Conservation (phyloP, 1,140 invertebrate genomes). For the Zaprionus vittiger region DNA sequence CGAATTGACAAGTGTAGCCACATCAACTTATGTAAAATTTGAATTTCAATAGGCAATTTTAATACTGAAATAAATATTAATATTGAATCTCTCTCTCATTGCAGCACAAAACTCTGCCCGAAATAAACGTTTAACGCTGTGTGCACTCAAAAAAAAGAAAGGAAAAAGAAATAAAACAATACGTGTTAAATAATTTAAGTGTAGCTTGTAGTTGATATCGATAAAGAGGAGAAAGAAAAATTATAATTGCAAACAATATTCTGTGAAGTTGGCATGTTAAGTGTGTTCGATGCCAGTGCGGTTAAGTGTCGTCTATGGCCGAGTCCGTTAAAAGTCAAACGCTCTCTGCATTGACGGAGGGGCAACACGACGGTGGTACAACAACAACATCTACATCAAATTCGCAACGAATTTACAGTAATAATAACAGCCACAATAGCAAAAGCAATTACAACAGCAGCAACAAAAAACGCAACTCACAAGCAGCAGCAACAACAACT, state of each 20-base stretch:
- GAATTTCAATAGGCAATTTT: not conserved
- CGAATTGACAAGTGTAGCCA: conserved; percentile 12
- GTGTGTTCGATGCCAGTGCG: conserved; percentile 83
- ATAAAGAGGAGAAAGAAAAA: not conserved
- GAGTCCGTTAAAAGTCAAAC: conserved; percentile 84
- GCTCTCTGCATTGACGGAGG: conserved; percentile 85
- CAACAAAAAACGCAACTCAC: conserved; percentile 44
- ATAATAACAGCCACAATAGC: conserved; percentile 33
- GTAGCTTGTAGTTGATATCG: not conserved
- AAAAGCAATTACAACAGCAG: conserved; percentile 40
- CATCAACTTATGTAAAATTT: conserved; percentile 4
- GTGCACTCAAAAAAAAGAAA: conserved; percentile 11
- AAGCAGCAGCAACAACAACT: conserved; percentile 27
- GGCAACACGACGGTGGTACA: conserved; percentile 80
- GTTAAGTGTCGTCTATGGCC: conserved; percentile 85
- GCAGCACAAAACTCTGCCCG: conserved; percentile 38
- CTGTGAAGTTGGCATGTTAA: conserved; percentile 80
- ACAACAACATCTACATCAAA: conserved; percentile 44
- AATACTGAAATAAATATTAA: conserved; percentile 1
- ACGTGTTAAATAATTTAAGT: conserved; percentile 4
- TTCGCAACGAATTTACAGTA: conserved; percentile 56
- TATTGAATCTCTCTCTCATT: conserved; percentile 13
- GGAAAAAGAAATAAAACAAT: conserved; percentile 1
- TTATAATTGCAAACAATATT: conserved; percentile 56
- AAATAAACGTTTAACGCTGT: conserved; percentile 15